Percentiles rank a stretch among this genome's conserved stretches.
phyloP scores from a whole-genome alignment of 2,113 vertebrate genomes.

The Guaruba guarouba region DNA sequence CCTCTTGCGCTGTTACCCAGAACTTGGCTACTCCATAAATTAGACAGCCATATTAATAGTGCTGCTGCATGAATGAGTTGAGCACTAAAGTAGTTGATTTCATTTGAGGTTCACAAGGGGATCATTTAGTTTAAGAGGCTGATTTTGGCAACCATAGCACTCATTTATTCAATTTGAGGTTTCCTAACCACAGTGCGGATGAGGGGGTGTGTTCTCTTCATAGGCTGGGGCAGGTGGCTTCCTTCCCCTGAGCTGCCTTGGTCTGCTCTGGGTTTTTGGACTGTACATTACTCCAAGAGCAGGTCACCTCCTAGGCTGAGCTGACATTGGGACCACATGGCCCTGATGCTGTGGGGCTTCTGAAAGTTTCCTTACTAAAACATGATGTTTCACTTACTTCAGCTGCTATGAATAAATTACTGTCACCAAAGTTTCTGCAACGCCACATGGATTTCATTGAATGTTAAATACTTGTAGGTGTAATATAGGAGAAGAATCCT shows the following conservation, averaged over 20 bases:
- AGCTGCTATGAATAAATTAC: not conserved
- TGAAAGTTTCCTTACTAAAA: not conserved
- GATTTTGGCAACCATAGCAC: not conserved
- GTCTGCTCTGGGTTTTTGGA: not conserved
- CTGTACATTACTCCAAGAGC: not conserved
- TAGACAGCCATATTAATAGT: not conserved
- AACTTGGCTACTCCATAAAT: slow-evolving; percentile 1
- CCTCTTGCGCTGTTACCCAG: not conserved
- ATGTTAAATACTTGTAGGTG: not conserved
- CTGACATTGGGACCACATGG: not conserved
- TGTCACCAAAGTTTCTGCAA: not conserved
- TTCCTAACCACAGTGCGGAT: not conserved
- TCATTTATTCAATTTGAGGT: not conserved
- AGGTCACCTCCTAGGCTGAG: not conserved
- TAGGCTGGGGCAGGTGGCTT: not conserved
- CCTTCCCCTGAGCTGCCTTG: not conserved
- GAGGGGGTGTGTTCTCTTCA: fast-evolving
- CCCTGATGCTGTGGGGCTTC: not conserved
- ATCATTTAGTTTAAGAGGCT: not conserved
- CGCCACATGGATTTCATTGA: not conserved
- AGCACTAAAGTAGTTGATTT: not conserved
- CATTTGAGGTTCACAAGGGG: not conserved
- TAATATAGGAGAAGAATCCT: not conserved
- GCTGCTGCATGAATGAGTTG: not conserved
- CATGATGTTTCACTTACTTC: not conserved